phyloP scores from a whole-genome alignment of 2,797 vertebrate species.

The Prionace glauca region DNA sequence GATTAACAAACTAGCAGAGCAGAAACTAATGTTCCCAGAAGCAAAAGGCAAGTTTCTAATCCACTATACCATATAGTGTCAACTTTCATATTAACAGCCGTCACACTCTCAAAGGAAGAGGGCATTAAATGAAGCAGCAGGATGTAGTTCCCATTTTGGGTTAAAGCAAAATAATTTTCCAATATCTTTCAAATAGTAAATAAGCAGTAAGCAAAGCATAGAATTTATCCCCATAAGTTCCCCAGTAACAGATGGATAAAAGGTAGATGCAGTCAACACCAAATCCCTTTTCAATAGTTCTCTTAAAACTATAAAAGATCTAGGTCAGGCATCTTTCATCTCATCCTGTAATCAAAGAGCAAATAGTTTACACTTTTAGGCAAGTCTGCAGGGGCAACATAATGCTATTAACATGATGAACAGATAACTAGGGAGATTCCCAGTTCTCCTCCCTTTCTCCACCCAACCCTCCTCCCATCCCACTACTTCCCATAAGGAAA shows the following conservation, averaged over 20 bases:
- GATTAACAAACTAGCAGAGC: background rate
- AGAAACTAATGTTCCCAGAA: background rate
- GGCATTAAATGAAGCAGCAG: background rate
- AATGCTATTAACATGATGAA: background rate
- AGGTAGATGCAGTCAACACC: no score
- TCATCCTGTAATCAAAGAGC: background rate
- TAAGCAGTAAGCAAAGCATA: background rate
- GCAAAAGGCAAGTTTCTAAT: background rate
- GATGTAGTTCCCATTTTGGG: background rate
- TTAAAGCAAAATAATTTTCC: background rate
- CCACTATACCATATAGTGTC: no score
- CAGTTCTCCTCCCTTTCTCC: background rate
- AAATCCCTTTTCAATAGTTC: background rate
- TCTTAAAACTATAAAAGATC: background rate
- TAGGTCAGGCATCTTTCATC: background rate
- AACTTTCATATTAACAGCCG: background rate
- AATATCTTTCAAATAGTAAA: background rate
- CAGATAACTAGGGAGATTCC: background rate
- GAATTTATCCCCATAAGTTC: background rate
- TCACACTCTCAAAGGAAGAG: background rate
- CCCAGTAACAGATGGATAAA: background rate
- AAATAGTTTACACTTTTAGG: background rate
- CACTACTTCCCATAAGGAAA: background rate
- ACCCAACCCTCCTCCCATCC: background rate
- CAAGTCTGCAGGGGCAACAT: background rate